Evolutionary conservation across 2,113 vertebrate genomes (phyloP).

Genomic region (Benitochromis conjunctus): DNA sequence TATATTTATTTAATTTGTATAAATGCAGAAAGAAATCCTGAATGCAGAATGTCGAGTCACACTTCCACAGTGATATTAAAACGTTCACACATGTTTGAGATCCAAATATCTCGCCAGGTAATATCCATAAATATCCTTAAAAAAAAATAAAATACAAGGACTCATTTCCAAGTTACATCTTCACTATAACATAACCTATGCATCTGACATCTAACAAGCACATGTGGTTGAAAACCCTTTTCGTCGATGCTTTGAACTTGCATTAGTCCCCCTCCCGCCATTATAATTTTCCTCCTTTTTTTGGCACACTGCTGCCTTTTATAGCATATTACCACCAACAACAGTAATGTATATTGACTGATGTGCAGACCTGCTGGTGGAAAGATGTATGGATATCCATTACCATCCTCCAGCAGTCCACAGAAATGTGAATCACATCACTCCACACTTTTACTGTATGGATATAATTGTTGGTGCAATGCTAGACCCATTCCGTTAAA

Average conservation of each 20-base stretch:
- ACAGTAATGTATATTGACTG: conserved; percentile 1
- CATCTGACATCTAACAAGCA: not conserved
- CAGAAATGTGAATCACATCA: not conserved
- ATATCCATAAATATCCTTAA: not conserved
- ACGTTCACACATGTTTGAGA: not conserved
- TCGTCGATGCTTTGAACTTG: not conserved
- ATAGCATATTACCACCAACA: not conserved
- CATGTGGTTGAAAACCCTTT: not conserved
- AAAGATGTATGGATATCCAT: conserved; percentile 10
- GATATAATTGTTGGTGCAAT: not conserved
- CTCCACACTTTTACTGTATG: not conserved
- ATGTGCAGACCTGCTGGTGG: not conserved
- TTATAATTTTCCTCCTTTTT: not conserved
- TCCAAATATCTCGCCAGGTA: not conserved
- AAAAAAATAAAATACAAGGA: not conserved
- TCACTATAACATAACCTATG: not conserved
- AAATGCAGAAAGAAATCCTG: not conserved
- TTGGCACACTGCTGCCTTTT: not conserved
- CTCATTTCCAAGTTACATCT: not conserved
- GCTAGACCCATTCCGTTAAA: not conserved
- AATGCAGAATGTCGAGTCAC: not conserved
- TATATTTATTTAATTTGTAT: not conserved
- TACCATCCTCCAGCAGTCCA: not conserved
- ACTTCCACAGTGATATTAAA: not conserved
- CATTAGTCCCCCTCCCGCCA: not conserved